Conservation (phyloP, 2,888 invertebrate genomes). For the Syrphus vitripennis region DNA sequence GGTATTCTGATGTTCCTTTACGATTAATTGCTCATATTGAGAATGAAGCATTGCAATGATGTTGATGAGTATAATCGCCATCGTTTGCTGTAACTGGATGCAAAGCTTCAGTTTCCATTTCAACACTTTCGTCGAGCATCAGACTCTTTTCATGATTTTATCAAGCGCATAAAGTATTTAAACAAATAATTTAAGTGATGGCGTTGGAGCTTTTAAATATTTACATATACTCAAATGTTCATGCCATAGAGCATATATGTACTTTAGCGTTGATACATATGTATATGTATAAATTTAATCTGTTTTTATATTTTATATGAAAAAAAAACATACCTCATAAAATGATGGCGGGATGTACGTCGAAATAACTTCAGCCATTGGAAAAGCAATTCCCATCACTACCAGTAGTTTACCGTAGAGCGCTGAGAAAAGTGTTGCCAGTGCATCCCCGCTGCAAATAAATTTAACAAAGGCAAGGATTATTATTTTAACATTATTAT, state of each 20-base stretch:
- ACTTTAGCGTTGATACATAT: not conserved
- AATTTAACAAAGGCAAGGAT: not conserved
- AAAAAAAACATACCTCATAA: slow-evolving; percentile 87
- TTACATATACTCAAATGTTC: not conserved
- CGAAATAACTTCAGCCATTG: slow-evolving; percentile 97
- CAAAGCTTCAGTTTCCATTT: slow-evolving; percentile 26
- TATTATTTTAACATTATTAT: not conserved
- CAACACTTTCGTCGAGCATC: slow-evolving; percentile 28
- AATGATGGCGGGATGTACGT: slow-evolving; percentile 96
- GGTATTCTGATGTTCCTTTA: slow-evolving; percentile 44
- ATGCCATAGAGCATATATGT: not conserved
- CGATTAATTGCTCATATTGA: slow-evolving; percentile 51
- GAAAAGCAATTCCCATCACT: slow-evolving; percentile 97
- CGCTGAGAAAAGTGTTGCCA: slow-evolving; percentile 94
- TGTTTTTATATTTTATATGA: not conserved
- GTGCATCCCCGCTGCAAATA: slow-evolving; percentile 88
- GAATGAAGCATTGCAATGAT: not conserved
- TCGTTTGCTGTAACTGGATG: not conserved
- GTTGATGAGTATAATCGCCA: not conserved
- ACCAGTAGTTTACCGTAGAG: slow-evolving; percentile 96
- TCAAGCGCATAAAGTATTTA: slow-evolving; percentile 53
- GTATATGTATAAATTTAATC: not conserved
- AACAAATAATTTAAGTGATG: slow-evolving; percentile 34
- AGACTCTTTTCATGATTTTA: slow-evolving; percentile 22
- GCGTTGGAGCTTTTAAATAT: slow-evolving; percentile 39